phyloP scores from a whole-genome alignment of 2,113 vertebrate species.

The Dipodomys spectabilis region DNA sequence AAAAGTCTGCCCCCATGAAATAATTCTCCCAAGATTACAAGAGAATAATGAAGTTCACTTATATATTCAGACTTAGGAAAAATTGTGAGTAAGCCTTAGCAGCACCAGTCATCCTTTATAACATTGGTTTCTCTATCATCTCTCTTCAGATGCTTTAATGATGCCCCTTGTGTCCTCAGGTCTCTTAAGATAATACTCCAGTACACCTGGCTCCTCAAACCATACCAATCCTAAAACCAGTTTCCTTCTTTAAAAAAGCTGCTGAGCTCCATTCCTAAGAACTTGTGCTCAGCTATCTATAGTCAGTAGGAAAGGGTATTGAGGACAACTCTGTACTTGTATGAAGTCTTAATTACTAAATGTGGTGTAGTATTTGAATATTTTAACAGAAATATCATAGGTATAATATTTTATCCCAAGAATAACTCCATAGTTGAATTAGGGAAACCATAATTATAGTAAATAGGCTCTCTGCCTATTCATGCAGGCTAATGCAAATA shows the following conservation, averaged over 20 bases:
- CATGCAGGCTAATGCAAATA: slow-evolving; percentile 11
- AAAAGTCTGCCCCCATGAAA: neutral
- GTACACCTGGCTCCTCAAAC: neutral
- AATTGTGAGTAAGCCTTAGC: neutral
- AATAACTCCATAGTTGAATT: neutral
- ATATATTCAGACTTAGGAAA: neutral
- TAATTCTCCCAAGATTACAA: neutral
- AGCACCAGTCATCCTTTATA: neutral
- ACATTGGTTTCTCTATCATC: neutral
- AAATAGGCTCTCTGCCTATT: neutral
- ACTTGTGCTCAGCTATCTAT: neutral
- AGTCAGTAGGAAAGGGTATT: neutral
- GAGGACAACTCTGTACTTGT: neutral
- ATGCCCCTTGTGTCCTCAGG: neutral
- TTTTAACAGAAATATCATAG: slow-evolving; percentile 23
- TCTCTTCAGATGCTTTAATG: neutral
- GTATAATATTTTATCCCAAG: slow-evolving; percentile 2
- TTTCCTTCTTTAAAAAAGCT: neutral
- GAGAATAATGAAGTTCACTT: neutral
- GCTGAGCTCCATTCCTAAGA: neutral
- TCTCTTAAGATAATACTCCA: neutral
- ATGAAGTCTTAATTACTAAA: slow-evolving; percentile 23
- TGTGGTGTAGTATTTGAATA: neutral
- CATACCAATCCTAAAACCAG: neutral
- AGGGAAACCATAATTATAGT: neutral